These are phyloP conservation scores for Enteromius thamalakanensis DNA, from an alignment of 2,797 vertebrate genomes.

Conservation along the genomic window DNA sequence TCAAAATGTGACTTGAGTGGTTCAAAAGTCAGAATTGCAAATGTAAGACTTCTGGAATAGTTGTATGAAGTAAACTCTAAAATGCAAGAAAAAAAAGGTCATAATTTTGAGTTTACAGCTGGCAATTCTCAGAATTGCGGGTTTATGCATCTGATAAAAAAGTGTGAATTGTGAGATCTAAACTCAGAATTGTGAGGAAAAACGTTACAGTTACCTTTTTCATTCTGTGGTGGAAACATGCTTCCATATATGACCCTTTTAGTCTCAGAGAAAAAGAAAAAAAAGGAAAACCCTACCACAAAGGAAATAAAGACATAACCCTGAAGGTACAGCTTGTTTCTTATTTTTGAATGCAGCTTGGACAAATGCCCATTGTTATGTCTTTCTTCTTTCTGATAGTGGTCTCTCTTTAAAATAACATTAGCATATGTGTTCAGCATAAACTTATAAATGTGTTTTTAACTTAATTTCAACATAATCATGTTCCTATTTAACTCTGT, in stretches of 20 bases:
- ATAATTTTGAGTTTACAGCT: neutral
- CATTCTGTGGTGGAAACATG: neutral
- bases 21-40: neutral
- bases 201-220: neutral
- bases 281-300: neutral
- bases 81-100: too few species aligned
- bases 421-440: slow-evolving; percentile 26
- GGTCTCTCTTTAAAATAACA: slow-evolving; percentile 37
- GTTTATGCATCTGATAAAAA: neutral
- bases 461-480: slow-evolving; percentile 35
- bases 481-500: slow-evolving; percentile 26
- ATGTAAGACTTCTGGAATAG: too few species aligned
- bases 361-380: slow-evolving; percentile 10
- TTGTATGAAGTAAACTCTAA: too few species aligned
- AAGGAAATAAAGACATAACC: slow-evolving; percentile 3
- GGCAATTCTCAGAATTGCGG: too few species aligned
- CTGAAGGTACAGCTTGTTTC: slow-evolving; percentile 8
- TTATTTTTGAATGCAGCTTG: slow-evolving; percentile 6
- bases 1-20: too few species aligned
- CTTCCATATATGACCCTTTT: neutral
- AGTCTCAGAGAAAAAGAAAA: neutral
- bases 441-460: slow-evolving; percentile 36
- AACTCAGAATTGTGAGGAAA: too few species aligned
- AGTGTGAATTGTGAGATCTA: too few species aligned
- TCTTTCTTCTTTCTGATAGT: slow-evolving; percentile 17